phyloP scores from a whole-genome alignment of 2,113 vertebrate genomes.

The Phaetusa simplex region DNA sequence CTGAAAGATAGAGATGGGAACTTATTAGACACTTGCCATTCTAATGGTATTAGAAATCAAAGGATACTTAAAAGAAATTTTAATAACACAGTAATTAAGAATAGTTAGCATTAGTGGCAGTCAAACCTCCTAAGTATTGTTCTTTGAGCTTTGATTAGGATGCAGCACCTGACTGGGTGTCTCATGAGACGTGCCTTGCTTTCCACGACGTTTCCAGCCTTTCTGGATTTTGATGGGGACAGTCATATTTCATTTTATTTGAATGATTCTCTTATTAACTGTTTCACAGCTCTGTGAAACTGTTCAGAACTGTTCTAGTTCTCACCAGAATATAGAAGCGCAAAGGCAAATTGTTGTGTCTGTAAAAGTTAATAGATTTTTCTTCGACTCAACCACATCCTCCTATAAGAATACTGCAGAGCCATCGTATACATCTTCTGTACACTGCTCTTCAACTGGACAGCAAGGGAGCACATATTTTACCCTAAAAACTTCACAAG shows the following conservation, averaged over 20 bases:
- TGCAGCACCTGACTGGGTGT: neutral
- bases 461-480: neutral
- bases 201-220: neutral
- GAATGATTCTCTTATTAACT: neutral
- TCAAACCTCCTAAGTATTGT: neutral
- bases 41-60: conserved; percentile 18
- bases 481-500: neutral
- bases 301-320: neutral
- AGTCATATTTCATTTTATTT: neutral
- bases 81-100: neutral
- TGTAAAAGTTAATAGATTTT: neutral
- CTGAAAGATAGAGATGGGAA: neutral
- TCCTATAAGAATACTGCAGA: neutral
- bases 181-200: neutral
- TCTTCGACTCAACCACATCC: neutral
- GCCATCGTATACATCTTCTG: neutral
- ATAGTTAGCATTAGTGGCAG: neutral
- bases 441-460: neutral
- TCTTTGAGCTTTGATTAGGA: conserved; percentile 9
- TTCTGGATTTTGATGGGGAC: neutral
- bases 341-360: neutral
- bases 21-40: neutral
- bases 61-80: conserved; percentile 33
- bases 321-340: neutral
- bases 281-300: neutral